Base-by-base conservation (phyloP, 1,140 invertebrate species). In the Trinorchestia longiramus region DNA sequence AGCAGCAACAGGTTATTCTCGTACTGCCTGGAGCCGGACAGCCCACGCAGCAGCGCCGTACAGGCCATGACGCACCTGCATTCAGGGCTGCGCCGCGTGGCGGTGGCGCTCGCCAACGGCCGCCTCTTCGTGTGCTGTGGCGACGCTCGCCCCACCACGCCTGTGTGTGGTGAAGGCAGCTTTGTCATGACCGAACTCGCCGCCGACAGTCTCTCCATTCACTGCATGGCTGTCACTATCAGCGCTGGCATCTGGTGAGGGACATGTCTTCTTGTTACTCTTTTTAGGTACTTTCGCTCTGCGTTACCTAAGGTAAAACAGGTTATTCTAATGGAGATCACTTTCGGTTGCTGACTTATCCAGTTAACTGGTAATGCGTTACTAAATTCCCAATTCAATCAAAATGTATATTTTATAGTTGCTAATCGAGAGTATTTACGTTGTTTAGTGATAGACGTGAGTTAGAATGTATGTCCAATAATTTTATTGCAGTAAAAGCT, bases 121-220 rank as follows among this genome's bases (percentile, higher is more conserved):
- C 98, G 98, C 96, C 97, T 98, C 90, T 98, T 98, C 97, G 97
- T 99, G n/a, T 98, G 98, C 45, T 97, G 98, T 96, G 98, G 97
- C 62, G 98, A 98, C 96, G 97, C 97, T n/a, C 97, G 98, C 96
- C 98, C 98, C 43, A 97, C 97, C 96, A 98, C 97, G 96, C 98
- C 97, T 96, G 98, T 97, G 43, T 97, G 98, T 96, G 98, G 98
- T 47, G 98, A 98, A 97, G 98, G 98, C 43, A 98, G 98, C 57
- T 98, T 98, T 97, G 98, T 98, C 62, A 98, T 98, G 97, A 98
- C 98, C 0, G 98, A 99, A 97, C 97, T 98, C 36, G 98, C 98
- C 42, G 96, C 96, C 42, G 96, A 95, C 77, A 97, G 96, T n/a
- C 96, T 94, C 92, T 43, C 92, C 92, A 94, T 96, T 62, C 96